Conservation (phyloP, 2,113 vertebrate genomes). For the Athene noctua region DNA sequence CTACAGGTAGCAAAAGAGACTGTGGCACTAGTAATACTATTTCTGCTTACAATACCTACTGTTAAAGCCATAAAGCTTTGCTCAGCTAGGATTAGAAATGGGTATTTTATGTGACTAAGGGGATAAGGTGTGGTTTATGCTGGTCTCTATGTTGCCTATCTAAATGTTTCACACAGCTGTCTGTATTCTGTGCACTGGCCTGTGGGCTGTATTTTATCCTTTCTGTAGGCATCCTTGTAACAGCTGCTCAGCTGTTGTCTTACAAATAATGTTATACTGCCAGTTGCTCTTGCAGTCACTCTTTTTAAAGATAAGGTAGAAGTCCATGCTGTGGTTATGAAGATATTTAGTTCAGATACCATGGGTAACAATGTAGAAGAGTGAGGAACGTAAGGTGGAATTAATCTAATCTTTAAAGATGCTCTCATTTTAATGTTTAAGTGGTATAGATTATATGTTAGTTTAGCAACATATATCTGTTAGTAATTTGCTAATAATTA, state of each 20-base stretch:
- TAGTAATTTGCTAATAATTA: neutral
- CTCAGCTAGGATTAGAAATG: neutral
- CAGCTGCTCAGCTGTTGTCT: neutral
- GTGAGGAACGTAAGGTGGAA: neutral
- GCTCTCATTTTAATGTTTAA: neutral
- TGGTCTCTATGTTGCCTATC: neutral
- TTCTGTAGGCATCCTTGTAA: neutral
- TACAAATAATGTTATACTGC: neutral
- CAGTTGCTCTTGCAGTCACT: neutral
- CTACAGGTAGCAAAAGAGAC: neutral
- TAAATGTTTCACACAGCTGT: neutral
- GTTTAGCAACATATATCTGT: neutral
- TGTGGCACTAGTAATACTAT: neutral
- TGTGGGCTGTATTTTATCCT: neutral
- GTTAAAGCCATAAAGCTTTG: neutral
- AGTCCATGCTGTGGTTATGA: neutral
- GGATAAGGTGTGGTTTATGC: neutral
- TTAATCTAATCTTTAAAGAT: neutral
- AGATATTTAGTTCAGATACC: neutral
- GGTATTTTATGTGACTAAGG: slow-evolving; percentile 1
- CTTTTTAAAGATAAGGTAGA: neutral
- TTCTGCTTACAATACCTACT: neutral
- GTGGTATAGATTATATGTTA: neutral
- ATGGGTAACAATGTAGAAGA: neutral
- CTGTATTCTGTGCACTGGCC: neutral